Percentiles rank a stretch among this genome's conserved stretches.
These are phyloP conservation scores for Trichopria drosophilae DNA, from an alignment of 2,888 invertebrate genomes.

Conservation along the genomic window DNA sequence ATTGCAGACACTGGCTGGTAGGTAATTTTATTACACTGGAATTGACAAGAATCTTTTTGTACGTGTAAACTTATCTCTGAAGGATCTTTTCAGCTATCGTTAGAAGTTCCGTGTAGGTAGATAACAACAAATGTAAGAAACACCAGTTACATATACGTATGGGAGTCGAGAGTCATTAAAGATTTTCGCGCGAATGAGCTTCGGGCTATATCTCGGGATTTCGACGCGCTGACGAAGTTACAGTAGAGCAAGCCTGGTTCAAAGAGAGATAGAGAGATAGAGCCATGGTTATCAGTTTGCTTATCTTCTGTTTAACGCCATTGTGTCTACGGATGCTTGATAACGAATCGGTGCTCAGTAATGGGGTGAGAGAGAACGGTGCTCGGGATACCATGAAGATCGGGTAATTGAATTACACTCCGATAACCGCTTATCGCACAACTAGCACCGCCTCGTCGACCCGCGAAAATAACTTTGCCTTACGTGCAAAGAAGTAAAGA, in stretches of 20 bases:
- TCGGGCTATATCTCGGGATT: slow-evolving; percentile 25
- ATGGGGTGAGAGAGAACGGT: slow-evolving; percentile 29
- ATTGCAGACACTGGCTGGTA: no score
- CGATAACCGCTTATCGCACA: slow-evolving; percentile 49
- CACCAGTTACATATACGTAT: slow-evolving; percentile 20
- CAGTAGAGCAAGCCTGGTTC: slow-evolving; percentile 2
- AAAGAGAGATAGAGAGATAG: slow-evolving; percentile 13
- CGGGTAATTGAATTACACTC: slow-evolving; percentile 56
- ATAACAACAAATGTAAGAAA: no score
- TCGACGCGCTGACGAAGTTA: slow-evolving; percentile 30
- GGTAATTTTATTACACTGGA: no score
- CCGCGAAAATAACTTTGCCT: slow-evolving; percentile 35
- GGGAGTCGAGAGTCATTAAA: slow-evolving; percentile 39
- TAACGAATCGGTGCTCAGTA: slow-evolving; percentile 49
- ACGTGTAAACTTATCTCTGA: no score
- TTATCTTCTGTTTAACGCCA: slow-evolving; percentile 56
- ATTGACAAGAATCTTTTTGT: no score
- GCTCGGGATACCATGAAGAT: slow-evolving; percentile 43
- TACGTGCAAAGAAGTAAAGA: no score
- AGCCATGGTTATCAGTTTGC: slow-evolving; percentile 34
- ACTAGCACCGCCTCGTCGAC: slow-evolving; percentile 27
- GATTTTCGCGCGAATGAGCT: slow-evolving; percentile 42
- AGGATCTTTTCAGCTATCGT: no score
- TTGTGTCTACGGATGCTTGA: slow-evolving; percentile 48
- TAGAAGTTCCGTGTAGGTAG: no score